Percentiles rank a stretch among this genome's conserved stretches.
Evolutionary conservation across 2,113 vertebrate genomes (phyloP).

Genomic region (Emydocephalus ijimae): DNA sequence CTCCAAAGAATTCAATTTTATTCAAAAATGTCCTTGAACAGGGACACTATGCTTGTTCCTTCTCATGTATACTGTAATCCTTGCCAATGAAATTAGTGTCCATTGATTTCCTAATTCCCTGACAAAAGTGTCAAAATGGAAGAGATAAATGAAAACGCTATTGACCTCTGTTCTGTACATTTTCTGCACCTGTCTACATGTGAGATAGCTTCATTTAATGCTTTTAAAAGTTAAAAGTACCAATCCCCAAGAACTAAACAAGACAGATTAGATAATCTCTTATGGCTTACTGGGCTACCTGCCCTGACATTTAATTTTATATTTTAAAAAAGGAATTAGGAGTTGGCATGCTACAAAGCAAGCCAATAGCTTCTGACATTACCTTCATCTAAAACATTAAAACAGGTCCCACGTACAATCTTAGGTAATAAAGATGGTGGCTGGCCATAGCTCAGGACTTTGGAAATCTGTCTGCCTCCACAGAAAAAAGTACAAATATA

Average conservation of each 20-base stretch:
- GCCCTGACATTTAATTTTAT: background rate
- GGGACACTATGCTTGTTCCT: slow-evolving; percentile 45
- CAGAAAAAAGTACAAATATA: background rate
- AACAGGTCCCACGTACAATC: background rate
- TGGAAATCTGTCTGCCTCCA: background rate
- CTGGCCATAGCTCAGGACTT: background rate
- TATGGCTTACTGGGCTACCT: background rate
- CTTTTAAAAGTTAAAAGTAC: background rate
- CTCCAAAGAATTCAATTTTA: slow-evolving; percentile 50
- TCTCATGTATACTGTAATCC: slow-evolving; percentile 38
- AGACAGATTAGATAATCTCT: background rate
- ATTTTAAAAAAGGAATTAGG: background rate
- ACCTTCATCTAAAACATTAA: background rate
- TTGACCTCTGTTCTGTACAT: slow-evolving; percentile 49
- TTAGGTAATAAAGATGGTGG: background rate
- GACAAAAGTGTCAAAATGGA: slow-evolving; percentile 62
- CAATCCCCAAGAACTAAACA: background rate
- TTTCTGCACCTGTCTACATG: slow-evolving; percentile 40
- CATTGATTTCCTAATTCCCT: slow-evolving; percentile 57
- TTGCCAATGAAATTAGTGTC: slow-evolving; percentile 63
- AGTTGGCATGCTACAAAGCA: background rate
- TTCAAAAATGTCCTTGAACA: slow-evolving; percentile 59
- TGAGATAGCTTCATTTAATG: slow-evolving; percentile 29
- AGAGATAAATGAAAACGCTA: slow-evolving; percentile 53
- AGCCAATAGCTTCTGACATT: background rate